Evolutionary conservation across 1,140 invertebrate species (phyloP).

Genomic region (Cataglyphis hispanica): DNA sequence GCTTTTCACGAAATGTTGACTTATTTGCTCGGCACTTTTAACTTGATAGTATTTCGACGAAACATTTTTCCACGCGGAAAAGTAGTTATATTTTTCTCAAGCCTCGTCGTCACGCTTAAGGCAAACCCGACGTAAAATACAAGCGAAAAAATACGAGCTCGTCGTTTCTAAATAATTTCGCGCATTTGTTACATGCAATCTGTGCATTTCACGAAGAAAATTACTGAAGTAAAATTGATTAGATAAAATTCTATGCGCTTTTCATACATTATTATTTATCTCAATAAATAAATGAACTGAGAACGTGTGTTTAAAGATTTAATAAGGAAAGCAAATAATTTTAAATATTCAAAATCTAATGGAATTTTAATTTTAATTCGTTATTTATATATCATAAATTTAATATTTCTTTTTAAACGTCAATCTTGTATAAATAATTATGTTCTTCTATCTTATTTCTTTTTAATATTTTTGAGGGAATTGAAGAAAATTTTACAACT

Average conservation of each 20-base stretch:
- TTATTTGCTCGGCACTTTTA: constrained; percentile 10
- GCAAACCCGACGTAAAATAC: not conserved
- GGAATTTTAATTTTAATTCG: not conserved
- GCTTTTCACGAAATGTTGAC: constrained; percentile 38
- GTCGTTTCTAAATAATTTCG: constrained; percentile 20
- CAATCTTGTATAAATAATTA: not conserved
- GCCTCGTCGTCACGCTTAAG: not conserved
- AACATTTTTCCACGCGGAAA: constrained; percentile 5
- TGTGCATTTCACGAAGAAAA: constrained; percentile 1
- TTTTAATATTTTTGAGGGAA: not conserved
- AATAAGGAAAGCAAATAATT: not conserved
- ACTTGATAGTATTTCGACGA: constrained; percentile 31
- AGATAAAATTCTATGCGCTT: not conserved
- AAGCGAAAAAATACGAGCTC: not conserved
- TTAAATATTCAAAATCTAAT: not conserved
- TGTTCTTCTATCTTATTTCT: not conserved
- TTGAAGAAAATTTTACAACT: not conserved
- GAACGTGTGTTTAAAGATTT: not conserved
- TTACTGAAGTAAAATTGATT: not conserved
- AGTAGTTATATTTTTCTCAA: constrained; percentile 8
- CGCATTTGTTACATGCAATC: not conserved
- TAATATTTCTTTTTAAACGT: not conserved
- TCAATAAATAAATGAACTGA: constrained; percentile 10
- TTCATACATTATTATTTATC: not conserved
- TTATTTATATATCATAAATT: not conserved